Percentiles rank a stretch among this genome's conserved stretches.
Evolutionary conservation across 2,888 invertebrate genomes (phyloP).

Genomic region (Pardosa pseudoannulata): DNA sequence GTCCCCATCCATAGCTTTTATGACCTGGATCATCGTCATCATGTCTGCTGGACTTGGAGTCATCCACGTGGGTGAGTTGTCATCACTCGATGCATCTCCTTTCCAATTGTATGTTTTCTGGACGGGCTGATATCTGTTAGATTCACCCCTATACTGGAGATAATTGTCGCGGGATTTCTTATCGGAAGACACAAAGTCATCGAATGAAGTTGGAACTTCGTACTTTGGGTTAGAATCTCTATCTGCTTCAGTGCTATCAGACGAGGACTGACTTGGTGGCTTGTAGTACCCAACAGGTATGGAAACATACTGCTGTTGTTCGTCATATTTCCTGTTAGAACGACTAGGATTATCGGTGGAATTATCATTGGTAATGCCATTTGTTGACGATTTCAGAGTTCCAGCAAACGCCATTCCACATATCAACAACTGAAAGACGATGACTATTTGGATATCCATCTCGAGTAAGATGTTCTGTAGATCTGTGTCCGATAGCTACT

Average conservation of each 20-base stretch:
- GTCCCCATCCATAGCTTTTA: conserved; percentile 29
- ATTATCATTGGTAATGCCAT: neutral
- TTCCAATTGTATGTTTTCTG: conserved; percentile 27
- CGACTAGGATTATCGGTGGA: neutral
- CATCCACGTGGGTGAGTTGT: conserved; percentile 31
- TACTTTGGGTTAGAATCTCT: conserved; percentile 1
- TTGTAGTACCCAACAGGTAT: conserved; percentile 41
- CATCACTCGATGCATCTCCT: conserved; percentile 24
- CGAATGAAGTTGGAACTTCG: conserved; percentile 44
- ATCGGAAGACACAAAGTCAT: conserved; percentile 41
- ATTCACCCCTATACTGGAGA: neutral
- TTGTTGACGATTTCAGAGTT: neutral
- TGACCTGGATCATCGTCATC: conserved; percentile 16
- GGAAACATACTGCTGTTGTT: neutral
- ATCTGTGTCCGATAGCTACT: neutral
- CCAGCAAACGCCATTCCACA: neutral
- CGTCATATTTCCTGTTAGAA: neutral
- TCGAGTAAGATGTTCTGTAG: neutral
- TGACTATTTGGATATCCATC: neutral
- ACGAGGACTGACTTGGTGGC: neutral
- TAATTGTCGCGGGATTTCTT: conserved; percentile 16
- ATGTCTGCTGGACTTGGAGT: conserved; percentile 25
- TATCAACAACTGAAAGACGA: neutral
- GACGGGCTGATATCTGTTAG: neutral
- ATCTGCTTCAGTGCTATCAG: neutral